These are phyloP conservation scores for Fissipunctia ypsillon DNA, from an alignment of 2,888 invertebrate species.

Conservation along the genomic window DNA sequence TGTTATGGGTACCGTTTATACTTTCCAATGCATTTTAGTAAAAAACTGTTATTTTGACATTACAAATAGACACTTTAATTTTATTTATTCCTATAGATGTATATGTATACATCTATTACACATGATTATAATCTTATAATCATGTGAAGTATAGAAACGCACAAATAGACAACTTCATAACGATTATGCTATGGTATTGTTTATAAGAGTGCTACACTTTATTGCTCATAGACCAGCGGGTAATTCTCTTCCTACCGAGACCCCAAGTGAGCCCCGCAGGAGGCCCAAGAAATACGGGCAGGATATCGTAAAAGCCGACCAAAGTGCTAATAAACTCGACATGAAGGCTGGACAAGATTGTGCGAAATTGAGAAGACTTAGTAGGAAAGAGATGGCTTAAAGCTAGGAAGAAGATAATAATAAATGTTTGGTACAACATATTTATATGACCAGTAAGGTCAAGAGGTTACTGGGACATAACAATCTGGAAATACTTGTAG, in stretches of 20 bases:
- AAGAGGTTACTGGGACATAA: not conserved
- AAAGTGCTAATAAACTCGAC: constrained; percentile 60
- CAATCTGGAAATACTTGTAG: not conserved
- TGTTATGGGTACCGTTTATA: no score
- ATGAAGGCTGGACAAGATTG: constrained; percentile 51
- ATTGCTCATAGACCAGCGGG: constrained; percentile 23
- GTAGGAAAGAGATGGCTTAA: constrained; percentile 5
- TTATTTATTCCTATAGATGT: no score
- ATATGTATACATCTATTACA: no score
- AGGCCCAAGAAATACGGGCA: constrained; percentile 48
- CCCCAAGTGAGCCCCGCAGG: constrained; percentile 37
- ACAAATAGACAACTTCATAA: not conserved
- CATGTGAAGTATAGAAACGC: not conserved
- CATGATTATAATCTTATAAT: no score
- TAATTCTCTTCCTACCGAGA: constrained; percentile 39
- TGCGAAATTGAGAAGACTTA: constrained; percentile 50
- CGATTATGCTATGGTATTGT: constrained; percentile 5
- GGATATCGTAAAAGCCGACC: constrained; percentile 54
- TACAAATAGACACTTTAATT: no score
- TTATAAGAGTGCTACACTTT: constrained; percentile 23
- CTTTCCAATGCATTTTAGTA: no score
- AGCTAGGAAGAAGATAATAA: constrained; percentile 16
- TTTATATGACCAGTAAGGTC: constrained; percentile 30
- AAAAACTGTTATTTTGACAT: no score
- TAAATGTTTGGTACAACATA: constrained; percentile 24